A percentile compares a stretch with the other conserved stretches of the same genome.
These are phyloP conservation scores for Numenius arquata DNA, from an alignment of 2,113 vertebrate genomes.

Conservation along the genomic window DNA sequence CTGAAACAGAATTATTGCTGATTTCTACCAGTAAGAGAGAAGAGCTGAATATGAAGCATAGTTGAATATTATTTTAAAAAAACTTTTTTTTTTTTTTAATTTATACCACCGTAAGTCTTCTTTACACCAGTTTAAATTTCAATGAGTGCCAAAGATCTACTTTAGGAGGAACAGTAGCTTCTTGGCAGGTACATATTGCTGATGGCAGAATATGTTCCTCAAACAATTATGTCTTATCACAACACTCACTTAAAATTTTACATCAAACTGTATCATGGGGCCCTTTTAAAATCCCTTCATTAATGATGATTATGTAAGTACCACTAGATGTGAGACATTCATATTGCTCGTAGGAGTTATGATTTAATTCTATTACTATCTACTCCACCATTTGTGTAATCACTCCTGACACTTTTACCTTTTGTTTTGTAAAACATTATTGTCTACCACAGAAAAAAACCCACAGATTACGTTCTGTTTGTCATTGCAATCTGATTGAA, in stretches of 20 bases:
- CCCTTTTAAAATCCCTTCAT: slow-evolving; percentile 5
- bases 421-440: slow-evolving; percentile 12
- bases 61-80: too few relatives aligned
- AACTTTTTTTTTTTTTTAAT: background rate
- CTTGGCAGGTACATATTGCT: background rate
- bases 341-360: background rate
- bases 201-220: background rate
- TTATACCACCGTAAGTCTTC: background rate
- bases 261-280: background rate
- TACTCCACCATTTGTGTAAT: background rate
- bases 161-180: background rate
- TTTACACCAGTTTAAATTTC: background rate
- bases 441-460: background rate
- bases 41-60: background rate
- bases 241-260: slow-evolving; percentile 20
- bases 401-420: slow-evolving; percentile 13
- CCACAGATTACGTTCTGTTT: background rate
- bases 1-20: background rate
- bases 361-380: slow-evolving; percentile 27
- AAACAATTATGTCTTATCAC: slow-evolving; percentile 32
- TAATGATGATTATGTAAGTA: slow-evolving; percentile 26
- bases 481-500: background rate
- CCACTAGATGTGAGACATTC: background rate
- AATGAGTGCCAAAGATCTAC: background rate
- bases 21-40: background rate